Evolutionary conservation across 2,888 invertebrate genomes (phyloP).

Genomic region (Diachrysia chrysitis): DNA sequence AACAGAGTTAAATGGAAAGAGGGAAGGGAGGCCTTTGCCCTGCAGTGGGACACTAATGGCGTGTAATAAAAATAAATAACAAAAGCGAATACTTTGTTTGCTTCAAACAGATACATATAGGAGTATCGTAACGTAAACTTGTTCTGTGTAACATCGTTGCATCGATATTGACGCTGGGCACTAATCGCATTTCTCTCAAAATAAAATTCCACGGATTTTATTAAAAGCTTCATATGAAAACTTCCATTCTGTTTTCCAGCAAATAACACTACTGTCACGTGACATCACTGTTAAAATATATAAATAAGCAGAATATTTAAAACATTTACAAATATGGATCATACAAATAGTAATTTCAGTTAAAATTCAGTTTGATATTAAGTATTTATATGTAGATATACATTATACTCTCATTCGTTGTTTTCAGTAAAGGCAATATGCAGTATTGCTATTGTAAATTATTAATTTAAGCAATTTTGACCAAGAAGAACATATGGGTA

Average conservation of each 20-base stretch:
- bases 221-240: background rate
- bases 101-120: background rate
- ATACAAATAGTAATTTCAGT: background rate
- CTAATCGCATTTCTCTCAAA: conserved; percentile 1
- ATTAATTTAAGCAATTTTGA: no score
- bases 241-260: background rate
- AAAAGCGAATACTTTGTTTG: background rate
- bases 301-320: conserved; percentile 1
- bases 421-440: no score
- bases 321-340: background rate
- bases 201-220: background rate
- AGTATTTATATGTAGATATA: no score
- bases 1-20: no score
- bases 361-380: no score
- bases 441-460: no score
- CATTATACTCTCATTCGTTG: no score
- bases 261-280: background rate
- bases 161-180: background rate
- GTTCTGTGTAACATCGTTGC: background rate
- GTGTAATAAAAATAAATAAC: no score
- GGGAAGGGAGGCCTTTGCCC: no score
- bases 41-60: no score
- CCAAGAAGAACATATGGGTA: no score
- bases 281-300: no score
- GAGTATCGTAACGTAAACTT: background rate